These are phyloP conservation scores for Notocelia uddmanniana DNA, from an alignment of 2,888 invertebrate genomes.

Conservation along the genomic window DNA sequence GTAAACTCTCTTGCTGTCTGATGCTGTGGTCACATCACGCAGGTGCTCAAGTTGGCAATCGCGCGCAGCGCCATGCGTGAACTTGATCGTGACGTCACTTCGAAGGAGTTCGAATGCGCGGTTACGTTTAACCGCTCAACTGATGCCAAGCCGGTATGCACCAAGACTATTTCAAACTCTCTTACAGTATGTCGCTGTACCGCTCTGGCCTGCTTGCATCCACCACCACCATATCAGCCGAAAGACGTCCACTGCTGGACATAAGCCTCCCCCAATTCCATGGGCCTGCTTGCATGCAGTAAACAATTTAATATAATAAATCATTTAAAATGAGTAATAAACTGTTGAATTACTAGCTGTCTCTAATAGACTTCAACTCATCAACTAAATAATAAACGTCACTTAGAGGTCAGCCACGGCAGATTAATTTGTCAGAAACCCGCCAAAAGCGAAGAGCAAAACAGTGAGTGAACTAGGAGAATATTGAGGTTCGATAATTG, in stretches of 20 bases:
- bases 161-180: too few relatives aligned
- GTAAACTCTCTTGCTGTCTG: too few relatives aligned
- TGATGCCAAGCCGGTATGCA: too few relatives aligned
- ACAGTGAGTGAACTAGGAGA: not conserved
- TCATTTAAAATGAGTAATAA: too few relatives aligned
- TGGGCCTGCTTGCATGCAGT: too few relatives aligned
- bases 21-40: constrained; percentile 89
- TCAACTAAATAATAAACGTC: not conserved
- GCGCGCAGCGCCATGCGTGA: constrained; percentile 92
- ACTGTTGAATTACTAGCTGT: not conserved
- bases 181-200: too few relatives aligned
- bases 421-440: not conserved
- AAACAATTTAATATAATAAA: too few relatives aligned
- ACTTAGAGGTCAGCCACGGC: not conserved
- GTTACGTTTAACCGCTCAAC: constrained; percentile 90
- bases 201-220: too few relatives aligned
- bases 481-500: constrained; percentile 2
- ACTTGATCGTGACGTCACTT: constrained; percentile 92
- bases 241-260: too few relatives aligned
- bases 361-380: not conserved
- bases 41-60: constrained; percentile 94
- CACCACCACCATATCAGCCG: too few relatives aligned
- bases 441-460: not conserved
- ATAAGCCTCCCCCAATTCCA: too few relatives aligned
- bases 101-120: constrained; percentile 95